A percentile compares a stretch with the other conserved stretches of the same genome.
These are phyloP conservation scores for Oreocharis arfaki DNA, from an alignment of 2,113 vertebrate species.

Conservation along the genomic window DNA sequence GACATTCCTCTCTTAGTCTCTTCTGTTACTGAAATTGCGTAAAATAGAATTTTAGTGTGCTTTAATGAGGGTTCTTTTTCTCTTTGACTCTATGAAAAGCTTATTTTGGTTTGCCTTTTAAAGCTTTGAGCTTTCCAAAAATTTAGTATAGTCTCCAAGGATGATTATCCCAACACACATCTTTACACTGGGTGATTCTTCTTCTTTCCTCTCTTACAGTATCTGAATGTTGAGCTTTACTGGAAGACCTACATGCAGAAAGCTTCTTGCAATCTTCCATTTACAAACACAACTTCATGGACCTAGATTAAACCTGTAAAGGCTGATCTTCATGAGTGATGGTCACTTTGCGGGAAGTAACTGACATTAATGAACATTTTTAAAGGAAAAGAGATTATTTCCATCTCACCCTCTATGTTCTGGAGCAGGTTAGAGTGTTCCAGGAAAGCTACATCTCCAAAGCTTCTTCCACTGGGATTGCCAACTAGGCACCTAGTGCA, in stretches of 20 bases:
- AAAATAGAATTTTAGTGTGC: neutral
- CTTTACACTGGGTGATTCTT: neutral
- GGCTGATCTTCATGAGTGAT: neutral
- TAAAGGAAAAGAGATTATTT: neutral
- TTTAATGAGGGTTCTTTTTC: neutral
- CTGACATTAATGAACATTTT: neutral
- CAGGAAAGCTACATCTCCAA: constrained; percentile 86
- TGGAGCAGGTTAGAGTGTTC: constrained; percentile 83
- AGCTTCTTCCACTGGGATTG: constrained; percentile 82
- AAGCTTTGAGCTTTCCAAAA: neutral
- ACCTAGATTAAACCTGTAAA: neutral
- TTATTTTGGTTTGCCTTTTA: neutral
- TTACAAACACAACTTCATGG: neutral
- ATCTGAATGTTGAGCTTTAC: neutral
- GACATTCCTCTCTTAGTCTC: neutral
- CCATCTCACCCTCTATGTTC: constrained; percentile 81
- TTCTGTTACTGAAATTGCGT: neutral
- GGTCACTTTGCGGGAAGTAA: neutral
- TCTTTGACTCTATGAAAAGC: neutral
- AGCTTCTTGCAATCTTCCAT: neutral
- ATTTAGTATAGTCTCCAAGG: neutral
- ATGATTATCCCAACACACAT: neutral
- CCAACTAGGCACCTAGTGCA: constrained; percentile 83
- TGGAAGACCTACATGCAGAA: neutral
- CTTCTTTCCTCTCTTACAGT: neutral